These are phyloP conservation scores for Scolanthus callimorphus DNA, from an alignment of 92 coral and sea anemone genomes.

Conservation along the genomic window DNA sequence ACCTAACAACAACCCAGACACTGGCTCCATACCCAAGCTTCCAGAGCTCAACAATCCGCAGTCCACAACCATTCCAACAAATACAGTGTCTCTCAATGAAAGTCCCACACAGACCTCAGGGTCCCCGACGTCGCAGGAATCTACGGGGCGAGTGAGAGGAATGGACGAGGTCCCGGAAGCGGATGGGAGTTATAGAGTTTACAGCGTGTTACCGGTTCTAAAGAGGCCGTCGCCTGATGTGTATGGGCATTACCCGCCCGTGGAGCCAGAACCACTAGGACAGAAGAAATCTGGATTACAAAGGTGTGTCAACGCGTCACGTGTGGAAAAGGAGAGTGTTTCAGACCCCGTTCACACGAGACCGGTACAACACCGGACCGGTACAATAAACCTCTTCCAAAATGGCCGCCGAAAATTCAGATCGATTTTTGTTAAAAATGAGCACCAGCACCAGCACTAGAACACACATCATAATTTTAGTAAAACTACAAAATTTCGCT, in stretches of 20 bases:
- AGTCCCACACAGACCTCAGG: constrained; percentile 25
- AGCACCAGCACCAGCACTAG: no score
- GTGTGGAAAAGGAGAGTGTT: no score
- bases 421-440: no score
- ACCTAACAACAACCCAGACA: neutral
- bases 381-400: no score
- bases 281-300: constrained; percentile 85
- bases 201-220: constrained; percentile 67
- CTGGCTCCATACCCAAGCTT: neutral
- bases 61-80: neutral
- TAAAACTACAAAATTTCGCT: no score
- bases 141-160: constrained; percentile 42
- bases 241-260: constrained; percentile 86
- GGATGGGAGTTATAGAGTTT: constrained; percentile 1
- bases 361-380: no score
- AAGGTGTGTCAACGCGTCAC: no score
- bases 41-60: neutral
- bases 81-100: neutral
- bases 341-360: no score
- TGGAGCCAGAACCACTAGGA: constrained; percentile 82
- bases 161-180: constrained; percentile 3
- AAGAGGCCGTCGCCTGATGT: constrained; percentile 80
- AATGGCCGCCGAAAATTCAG: no score
- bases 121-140: constrained; percentile 30
- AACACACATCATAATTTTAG: no score